Evolutionary conservation across 2,888 invertebrate genomes (phyloP).

Genomic region (Drepanosiphum platanoidis): DNA sequence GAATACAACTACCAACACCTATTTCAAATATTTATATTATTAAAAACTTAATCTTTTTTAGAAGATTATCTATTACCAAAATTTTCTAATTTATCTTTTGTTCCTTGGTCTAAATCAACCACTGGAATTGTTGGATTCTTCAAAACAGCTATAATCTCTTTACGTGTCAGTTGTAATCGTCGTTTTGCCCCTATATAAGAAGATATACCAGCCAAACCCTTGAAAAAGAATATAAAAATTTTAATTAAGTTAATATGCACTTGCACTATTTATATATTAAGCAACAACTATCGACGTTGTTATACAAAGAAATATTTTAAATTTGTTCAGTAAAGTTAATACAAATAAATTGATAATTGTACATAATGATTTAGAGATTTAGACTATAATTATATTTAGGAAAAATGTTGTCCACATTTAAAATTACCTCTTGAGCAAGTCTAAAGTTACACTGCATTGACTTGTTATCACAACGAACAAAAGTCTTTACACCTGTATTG

Average conservation of each 20-base stretch:
- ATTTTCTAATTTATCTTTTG: conserved; percentile 76
- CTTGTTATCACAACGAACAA: conserved; percentile 91
- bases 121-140: conserved; percentile 85
- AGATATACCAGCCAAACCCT: conserved; percentile 79
- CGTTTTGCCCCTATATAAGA: conserved; percentile 77
- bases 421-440: conserved; percentile 82
- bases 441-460: conserved; percentile 88
- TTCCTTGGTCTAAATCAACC: conserved; percentile 73
- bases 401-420: too few relatives aligned
- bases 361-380: too few relatives aligned
- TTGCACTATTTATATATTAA: background rate
- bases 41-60: background rate
- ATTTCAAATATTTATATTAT: conserved; percentile 48
- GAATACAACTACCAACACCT: conserved; percentile 63
- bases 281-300: too few relatives aligned
- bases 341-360: too few relatives aligned
- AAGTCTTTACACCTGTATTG: conserved; percentile 95
- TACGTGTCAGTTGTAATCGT: conserved; percentile 76
- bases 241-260: background rate
- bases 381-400: too few relatives aligned
- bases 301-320: too few relatives aligned
- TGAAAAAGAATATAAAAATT: conserved; percentile 56
- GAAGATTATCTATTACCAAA: conserved; percentile 72
- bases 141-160: conserved; percentile 82
- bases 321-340: too few relatives aligned